These are phyloP conservation scores for Styela plicata DNA, from an alignment of 23 tunicate species.

Conservation along the genomic window DNA sequence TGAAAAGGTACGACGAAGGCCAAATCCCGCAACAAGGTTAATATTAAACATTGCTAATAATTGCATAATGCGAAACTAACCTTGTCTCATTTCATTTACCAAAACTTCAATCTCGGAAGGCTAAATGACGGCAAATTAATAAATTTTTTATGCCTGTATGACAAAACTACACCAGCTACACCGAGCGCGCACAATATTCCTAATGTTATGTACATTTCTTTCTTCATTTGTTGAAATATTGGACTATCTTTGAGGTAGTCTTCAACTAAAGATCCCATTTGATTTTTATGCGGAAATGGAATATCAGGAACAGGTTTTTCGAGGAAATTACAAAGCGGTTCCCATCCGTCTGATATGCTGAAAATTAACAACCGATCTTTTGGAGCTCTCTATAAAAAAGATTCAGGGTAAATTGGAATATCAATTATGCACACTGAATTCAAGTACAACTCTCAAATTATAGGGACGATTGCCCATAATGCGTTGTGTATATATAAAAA, in stretches of 20 bases:
- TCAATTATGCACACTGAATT: no score
- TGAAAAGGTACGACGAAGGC: neutral
- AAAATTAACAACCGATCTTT: neutral
- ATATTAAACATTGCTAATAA: neutral
- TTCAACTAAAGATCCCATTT: neutral
- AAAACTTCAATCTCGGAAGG: neutral
- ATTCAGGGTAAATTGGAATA: no score
- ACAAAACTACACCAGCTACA: neutral
- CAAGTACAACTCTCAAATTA: no score
- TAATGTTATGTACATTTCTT: conserved; percentile 5
- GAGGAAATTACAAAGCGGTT: conserved; percentile 17
- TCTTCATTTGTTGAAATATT: neutral
- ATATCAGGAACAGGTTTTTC: neutral
- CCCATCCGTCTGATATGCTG: conserved; percentile 15
- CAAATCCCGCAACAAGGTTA: neutral
- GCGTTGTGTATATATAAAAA: no score
- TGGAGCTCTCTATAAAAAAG: conserved; percentile 11
- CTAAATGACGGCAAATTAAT: neutral
- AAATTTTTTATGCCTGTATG: neutral
- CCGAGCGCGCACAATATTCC: neutral
- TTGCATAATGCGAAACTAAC: no score
- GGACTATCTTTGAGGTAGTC: conserved; percentile 14
- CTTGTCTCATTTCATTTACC: conserved; percentile 1
- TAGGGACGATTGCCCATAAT: no score
- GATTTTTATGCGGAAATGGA: conserved; percentile 18